Evolutionary conservation across 2,888 invertebrate species (phyloP).

Genomic region (Cephonodes hylas): DNA sequence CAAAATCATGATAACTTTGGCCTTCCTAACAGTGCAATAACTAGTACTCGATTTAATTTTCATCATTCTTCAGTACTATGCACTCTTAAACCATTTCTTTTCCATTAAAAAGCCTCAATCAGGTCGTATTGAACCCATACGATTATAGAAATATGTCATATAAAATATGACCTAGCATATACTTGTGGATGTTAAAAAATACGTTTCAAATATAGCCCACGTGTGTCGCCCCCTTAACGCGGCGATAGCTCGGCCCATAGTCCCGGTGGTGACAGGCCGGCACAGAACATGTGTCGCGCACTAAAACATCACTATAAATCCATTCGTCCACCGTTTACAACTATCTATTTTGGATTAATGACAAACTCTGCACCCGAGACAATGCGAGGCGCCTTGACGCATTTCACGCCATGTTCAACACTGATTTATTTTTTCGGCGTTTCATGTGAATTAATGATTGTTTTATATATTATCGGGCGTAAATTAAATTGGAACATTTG

Average conservation of each 20-base stretch:
- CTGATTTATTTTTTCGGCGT: conserved; percentile 29
- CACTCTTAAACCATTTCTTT: too few species aligned
- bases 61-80: too few species aligned
- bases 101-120: too few species aligned
- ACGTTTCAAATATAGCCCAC: too few species aligned
- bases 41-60: too few species aligned
- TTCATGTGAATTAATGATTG: neutral
- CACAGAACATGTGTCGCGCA: conserved; percentile 61
- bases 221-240: conserved; percentile 27
- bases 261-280: conserved; percentile 53
- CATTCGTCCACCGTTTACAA: conserved; percentile 46
- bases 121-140: too few species aligned
- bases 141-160: too few species aligned
- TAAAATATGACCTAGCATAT: too few species aligned
- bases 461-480: neutral
- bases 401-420: conserved; percentile 26
- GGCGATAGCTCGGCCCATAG: conserved; percentile 18
- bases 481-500: neutral
- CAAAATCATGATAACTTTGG: too few species aligned
- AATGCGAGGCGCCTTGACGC: conserved; percentile 20
- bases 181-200: too few species aligned
- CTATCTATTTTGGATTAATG: conserved; percentile 63
- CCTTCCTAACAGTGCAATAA: too few species aligned
- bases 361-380: conserved; percentile 24
- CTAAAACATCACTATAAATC: conserved; percentile 60